These are phyloP conservation scores for Octonoba sinensis DNA, from an alignment of 2,888 invertebrate species.

Conservation along the genomic window DNA sequence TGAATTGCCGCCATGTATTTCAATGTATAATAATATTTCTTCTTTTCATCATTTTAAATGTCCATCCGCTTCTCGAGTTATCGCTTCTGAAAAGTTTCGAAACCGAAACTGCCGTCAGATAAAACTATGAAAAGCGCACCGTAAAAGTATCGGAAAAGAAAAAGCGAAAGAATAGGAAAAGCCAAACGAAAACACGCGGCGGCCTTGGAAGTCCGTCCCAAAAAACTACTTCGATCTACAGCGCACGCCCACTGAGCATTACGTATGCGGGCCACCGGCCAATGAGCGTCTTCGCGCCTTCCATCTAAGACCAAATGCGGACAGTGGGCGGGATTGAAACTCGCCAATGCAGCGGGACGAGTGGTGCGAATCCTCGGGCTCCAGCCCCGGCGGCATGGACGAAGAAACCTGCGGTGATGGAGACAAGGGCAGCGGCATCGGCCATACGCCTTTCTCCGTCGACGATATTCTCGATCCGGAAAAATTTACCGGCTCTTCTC, in stretches of 20 bases:
- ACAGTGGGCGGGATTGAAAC: slow-evolving; percentile 50
- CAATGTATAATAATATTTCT: too few relatives aligned
- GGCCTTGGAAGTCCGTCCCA: slow-evolving; percentile 26
- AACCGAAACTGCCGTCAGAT: slow-evolving; percentile 34
- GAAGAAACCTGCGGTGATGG: slow-evolving; percentile 56
- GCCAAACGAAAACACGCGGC: slow-evolving; percentile 8
- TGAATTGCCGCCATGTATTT: too few relatives aligned
- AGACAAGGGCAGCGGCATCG: slow-evolving; percentile 49
- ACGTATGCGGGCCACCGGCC: slow-evolving; percentile 32
- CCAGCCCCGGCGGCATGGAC: slow-evolving; percentile 52
- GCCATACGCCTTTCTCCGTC: slow-evolving; percentile 67
- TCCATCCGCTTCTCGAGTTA: background rate
- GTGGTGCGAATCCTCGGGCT: slow-evolving; percentile 62
- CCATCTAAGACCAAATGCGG: slow-evolving; percentile 46
- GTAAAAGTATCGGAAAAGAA: slow-evolving; percentile 1
- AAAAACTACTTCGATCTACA: slow-evolving; percentile 22
- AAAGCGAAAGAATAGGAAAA: background rate
- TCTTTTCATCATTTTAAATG: too few relatives aligned
- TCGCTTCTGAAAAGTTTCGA: slow-evolving; percentile 11
- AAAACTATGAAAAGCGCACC: background rate
- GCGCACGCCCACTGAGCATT: slow-evolving; percentile 53
- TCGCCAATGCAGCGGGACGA: slow-evolving; percentile 56
- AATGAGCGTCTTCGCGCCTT: slow-evolving; percentile 12
- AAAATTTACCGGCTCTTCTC: slow-evolving; percentile 66
- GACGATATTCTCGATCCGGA: slow-evolving; percentile 67